Base-by-base conservation (phyloP, 2,113 vertebrate genomes). In the Prunella himalayana region DNA sequence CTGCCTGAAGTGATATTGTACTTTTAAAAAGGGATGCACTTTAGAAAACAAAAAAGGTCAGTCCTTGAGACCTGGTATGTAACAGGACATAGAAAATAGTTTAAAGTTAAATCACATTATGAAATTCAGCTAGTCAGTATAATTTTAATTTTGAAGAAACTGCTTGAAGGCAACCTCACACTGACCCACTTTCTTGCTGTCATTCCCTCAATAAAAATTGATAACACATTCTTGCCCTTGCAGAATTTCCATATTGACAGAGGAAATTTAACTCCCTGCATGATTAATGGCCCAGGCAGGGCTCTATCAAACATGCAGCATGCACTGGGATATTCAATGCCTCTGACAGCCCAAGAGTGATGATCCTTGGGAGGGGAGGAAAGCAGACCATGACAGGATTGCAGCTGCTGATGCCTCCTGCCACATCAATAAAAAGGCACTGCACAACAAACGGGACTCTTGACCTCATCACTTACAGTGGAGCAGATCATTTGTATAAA, bases 401-500 rank as follows among this genome's bases (percentile, higher is more conserved):
- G 47, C 76, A 33, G n/a, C 3, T 75, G 49, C 78, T 0, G 17
- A 8, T 39, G 68, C 33, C 81, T 82, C 85, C 85, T 56, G 72
- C 76, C 1, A 2, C 94, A 60, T 95, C 91, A 24, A 49, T 77
- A 56, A 70, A 54, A 70, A 8, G 51, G 76, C 51, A 68, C 19
- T 16, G 7, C 15, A 27, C 91, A 57, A 86, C 83, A 82, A 95
- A 96, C 16, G 61, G 49, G 64, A 23, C 73, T 82, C 86, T 16
- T 78, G 92, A 94, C 91, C 95, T 81, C 88, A 68, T 84, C 60
- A 12, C 80, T 91, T 91, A 75, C 57, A 45, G 12, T 3, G 33
- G 27, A 78, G 64, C 77, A 37, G 83, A 96, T 84, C 72, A 89
- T 95, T 94, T 92, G 80, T 92, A 94, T 89, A 91, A 95, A 86